Conservation (phyloP, 64 coral and sea anemone species). For the Actinia equina region DNA sequence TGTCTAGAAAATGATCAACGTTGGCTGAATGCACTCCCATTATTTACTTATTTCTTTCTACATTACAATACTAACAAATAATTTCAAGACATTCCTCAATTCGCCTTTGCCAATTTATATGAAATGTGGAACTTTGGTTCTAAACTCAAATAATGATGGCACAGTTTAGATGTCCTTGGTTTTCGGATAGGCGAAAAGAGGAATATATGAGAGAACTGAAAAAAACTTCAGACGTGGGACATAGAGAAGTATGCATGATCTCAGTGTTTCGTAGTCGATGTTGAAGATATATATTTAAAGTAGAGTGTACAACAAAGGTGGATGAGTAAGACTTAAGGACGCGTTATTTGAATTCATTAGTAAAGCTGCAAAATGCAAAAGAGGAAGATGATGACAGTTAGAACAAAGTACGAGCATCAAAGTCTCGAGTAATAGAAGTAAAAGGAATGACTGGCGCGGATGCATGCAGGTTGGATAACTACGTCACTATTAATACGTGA, state of each 20-base stretch:
- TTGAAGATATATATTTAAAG: background rate
- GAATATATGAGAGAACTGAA: background rate
- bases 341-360: background rate
- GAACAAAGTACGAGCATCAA: background rate
- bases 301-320: background rate
- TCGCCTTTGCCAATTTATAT: no score
- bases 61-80: no score
- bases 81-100: no score
- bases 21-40: background rate
- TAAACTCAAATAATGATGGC: no score
- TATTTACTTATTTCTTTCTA: no score
- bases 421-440: background rate
- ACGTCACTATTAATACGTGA: constrained; percentile 13
- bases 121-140: no score
- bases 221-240: background rate
- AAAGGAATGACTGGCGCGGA: background rate
- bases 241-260: background rate
- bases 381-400: background rate
- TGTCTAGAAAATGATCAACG: background rate
- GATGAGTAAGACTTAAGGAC: background rate
- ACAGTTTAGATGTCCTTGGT: no score
- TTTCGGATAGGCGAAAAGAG: background rate
- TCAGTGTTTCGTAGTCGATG: background rate
- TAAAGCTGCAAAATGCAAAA: background rate
- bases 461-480: background rate